A percentile compares a stretch with the other conserved stretches of the same genome.
Evolutionary conservation across 2,797 vertebrate species (phyloP).

Genomic region (Chloroceryle inda): DNA sequence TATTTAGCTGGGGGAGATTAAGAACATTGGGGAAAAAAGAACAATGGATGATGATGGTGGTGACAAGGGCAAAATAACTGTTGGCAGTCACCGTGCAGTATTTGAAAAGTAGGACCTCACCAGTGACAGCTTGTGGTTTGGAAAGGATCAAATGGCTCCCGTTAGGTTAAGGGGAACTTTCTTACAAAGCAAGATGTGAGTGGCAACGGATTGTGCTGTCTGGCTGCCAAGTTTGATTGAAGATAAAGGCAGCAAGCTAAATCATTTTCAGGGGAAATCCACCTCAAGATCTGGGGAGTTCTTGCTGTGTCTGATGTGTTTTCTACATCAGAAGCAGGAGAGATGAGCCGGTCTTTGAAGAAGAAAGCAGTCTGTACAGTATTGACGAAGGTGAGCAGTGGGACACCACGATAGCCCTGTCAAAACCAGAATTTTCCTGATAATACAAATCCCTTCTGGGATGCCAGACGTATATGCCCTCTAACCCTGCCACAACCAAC

Average conservation of each 20-base stretch:
- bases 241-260: constrained; percentile 53
- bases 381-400: not conserved
- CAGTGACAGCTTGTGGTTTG: constrained; percentile 21
- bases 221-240: constrained; percentile 31
- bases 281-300: constrained; percentile 1
- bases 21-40: not conserved
- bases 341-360: constrained; percentile 33
- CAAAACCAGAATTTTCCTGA: constrained; percentile 60
- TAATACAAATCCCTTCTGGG: constrained; percentile 55
- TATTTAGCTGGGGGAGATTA: constrained; percentile 23
- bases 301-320: constrained; percentile 14
- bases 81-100: not conserved
- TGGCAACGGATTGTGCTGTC: constrained; percentile 24
- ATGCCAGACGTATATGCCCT: not conserved
- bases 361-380: not conserved
- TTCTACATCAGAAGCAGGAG: not conserved
- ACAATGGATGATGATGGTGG: not conserved
- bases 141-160: constrained; percentile 38
- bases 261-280: constrained; percentile 54
- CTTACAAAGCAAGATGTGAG: constrained; percentile 41
- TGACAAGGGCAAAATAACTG: not conserved
- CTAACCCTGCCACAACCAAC: constrained; percentile 17
- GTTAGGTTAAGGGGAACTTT: constrained; percentile 53
- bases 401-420: not conserved
- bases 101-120: constrained; percentile 40